phyloP scores from a whole-genome alignment of 2,888 invertebrate species.

The Hipparchia semele region DNA sequence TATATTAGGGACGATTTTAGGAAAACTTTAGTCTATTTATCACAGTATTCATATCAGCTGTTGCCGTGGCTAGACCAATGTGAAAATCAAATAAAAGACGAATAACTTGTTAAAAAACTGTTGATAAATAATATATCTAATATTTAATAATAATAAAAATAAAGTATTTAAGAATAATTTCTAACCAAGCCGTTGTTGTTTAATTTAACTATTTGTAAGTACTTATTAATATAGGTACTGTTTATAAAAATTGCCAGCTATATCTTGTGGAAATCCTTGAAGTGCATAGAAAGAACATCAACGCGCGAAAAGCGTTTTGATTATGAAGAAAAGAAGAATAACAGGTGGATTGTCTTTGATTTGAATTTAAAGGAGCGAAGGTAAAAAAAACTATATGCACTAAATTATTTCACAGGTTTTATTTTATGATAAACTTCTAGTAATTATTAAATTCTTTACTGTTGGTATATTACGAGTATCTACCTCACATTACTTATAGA shows the following conservation, averaged over 20 bases:
- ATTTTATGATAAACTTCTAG: neutral
- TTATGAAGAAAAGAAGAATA: slow-evolving; percentile 10
- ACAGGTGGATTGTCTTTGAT: neutral
- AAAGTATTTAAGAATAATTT: neutral
- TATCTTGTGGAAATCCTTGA: neutral
- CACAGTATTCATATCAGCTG: slow-evolving; percentile 16
- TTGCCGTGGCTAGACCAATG: slow-evolving; percentile 1
- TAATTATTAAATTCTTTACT: no score
- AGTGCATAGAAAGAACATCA: slow-evolving; percentile 4
- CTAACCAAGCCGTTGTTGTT: neutral
- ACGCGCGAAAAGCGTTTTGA: slow-evolving; percentile 1
- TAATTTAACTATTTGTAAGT: neutral
- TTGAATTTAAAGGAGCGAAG: neutral
- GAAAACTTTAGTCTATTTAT: slow-evolving; percentile 9
- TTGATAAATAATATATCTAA: neutral
- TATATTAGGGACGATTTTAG: slow-evolving; percentile 1
- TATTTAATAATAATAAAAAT: neutral
- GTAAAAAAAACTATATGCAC: neutral
- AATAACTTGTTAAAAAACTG: no score
- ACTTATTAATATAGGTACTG: neutral
- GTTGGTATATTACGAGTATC: no score
- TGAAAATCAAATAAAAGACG: neutral
- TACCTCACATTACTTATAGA: no score
- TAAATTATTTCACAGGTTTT: neutral
- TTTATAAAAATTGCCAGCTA: neutral